Conservation (phyloP, 2,888 invertebrate species). For the Epinotia demarniana region DNA sequence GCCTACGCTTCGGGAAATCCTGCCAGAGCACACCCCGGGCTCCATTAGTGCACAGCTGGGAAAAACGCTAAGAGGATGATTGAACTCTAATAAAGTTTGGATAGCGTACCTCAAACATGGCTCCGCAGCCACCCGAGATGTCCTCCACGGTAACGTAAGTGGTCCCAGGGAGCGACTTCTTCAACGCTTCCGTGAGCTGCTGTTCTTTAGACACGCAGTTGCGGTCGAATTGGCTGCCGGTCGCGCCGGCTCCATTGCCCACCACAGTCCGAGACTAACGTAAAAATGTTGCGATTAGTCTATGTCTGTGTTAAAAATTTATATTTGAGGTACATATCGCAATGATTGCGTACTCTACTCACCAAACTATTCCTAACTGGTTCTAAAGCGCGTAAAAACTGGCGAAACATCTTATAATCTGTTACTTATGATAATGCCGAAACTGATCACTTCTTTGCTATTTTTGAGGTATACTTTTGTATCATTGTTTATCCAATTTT, state of each 20-base stretch:
- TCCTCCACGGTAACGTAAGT: constrained; percentile 87
- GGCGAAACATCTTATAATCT: constrained; percentile 67
- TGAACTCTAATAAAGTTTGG: too few relatives aligned
- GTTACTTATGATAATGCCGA: not conserved
- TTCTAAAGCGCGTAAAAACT: constrained; percentile 65
- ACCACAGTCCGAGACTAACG: constrained; percentile 58
- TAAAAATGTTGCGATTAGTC: constrained; percentile 1
- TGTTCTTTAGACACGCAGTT: constrained; percentile 72
- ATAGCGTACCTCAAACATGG: constrained; percentile 89
- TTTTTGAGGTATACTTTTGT: not conserved
- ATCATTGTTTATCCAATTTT: not conserved
- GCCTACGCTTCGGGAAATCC: too few relatives aligned
- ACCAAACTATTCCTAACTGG: constrained; percentile 70
- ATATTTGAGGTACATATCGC: not conserved
- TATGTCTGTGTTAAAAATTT: constrained; percentile 2
- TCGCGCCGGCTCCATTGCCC: constrained; percentile 49
- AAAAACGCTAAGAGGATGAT: too few relatives aligned
- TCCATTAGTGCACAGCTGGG: too few relatives aligned
- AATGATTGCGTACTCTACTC: constrained; percentile 51
- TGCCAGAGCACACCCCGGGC: too few relatives aligned
- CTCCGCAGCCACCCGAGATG: constrained; percentile 92
- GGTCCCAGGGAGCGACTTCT: constrained; percentile 85
- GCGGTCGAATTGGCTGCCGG: constrained; percentile 63
- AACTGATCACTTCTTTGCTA: not conserved
- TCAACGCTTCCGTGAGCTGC: constrained; percentile 66